These are phyloP conservation scores for mouse (Mus musculus) DNA, from an alignment of 2,113 vertebrate species.

Conservation along the genomic window GRCm39 chr8:96900001-96900500, in stretches of 20 bases:
- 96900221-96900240: conserved; percentile 52
- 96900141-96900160: not conserved
- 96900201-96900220: conserved; percentile 16
- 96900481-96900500: conserved; percentile 26
- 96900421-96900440: not conserved
- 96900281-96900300: not conserved
- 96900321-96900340: conserved; percentile 37
- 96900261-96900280: conserved; percentile 48
- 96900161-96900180: not conserved
- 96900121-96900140: not conserved
- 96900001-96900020: not conserved
- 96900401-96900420: conserved; percentile 39
- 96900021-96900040: not conserved
- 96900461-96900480: conserved; percentile 40
- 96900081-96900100: conserved; percentile 49
- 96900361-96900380: conserved; percentile 46
- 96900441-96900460: not conserved
- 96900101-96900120: conserved; percentile 19
- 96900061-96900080: conserved; percentile 16
- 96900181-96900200: not conserved
- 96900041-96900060: not conserved
- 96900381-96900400: not conserved
- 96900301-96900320: conserved; percentile 24
- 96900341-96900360: conserved; percentile 5
- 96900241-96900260: conserved; percentile 52